phyloP scores from a whole-genome alignment of 2,888 invertebrate species.

The Branchipolynoe longqiensis region DNA sequence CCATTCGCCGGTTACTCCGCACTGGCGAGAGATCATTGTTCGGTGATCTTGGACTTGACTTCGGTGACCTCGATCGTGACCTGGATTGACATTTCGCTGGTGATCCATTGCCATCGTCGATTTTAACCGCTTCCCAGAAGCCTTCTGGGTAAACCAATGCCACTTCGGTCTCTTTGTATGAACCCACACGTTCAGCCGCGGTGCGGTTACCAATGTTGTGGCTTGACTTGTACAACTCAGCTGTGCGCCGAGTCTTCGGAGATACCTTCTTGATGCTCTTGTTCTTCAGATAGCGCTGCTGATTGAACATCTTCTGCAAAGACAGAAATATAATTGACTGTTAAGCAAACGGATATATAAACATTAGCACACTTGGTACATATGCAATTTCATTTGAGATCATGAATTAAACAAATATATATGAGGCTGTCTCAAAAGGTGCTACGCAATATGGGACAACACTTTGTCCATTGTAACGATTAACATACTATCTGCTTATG shows the following conservation, averaged over 20 bases:
- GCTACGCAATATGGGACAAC: too few species aligned
- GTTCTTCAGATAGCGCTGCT: conserved; percentile 43
- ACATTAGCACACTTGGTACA: too few species aligned
- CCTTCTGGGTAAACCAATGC: conserved; percentile 65
- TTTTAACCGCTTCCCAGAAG: conserved; percentile 60
- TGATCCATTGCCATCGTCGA: conserved; percentile 40
- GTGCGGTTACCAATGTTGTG: conserved; percentile 76
- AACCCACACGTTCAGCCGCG: conserved; percentile 73
- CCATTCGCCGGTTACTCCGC: conserved; percentile 23
- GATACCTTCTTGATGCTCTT: conserved; percentile 58
- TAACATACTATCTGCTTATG: too few species aligned
- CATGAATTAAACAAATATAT: too few species aligned
- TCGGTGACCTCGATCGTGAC: conserved; percentile 44
- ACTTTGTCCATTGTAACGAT: too few species aligned
- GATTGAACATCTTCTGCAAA: conserved; percentile 53
- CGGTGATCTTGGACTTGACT: conserved; percentile 45
- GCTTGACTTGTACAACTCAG: conserved; percentile 71
- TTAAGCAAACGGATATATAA: too few species aligned
- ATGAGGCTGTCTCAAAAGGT: too few species aligned
- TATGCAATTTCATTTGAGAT: too few species aligned
- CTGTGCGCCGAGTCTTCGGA: conserved; percentile 40
- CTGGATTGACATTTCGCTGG: conserved; percentile 24
- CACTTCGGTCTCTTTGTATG: conserved; percentile 75
- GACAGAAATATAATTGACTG: too few species aligned
- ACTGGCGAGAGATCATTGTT: conserved; percentile 17